Percentiles rank a stretch among this genome's conserved stretches.
phyloP scores from a whole-genome alignment of 2,888 invertebrate species.

The Cartodere bifasciata region DNA sequence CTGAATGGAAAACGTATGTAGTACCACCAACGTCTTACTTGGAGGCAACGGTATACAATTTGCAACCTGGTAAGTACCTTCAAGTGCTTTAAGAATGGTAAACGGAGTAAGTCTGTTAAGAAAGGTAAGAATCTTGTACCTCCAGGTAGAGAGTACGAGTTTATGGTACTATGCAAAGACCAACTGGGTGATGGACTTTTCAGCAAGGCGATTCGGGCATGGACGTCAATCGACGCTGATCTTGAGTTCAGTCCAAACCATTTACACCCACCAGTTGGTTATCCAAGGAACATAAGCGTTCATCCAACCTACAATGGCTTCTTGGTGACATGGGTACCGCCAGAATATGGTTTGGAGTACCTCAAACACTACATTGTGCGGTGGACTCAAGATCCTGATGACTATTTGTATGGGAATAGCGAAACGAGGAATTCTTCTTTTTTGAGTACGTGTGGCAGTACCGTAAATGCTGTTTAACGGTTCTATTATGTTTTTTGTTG shows the following conservation, averaged over 20 bases:
- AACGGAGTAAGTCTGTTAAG: not conserved
- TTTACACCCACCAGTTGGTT: conserved; percentile 35
- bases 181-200: conserved; percentile 80
- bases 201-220: conserved; percentile 66
- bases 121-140: conserved; percentile 5
- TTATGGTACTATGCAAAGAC: conserved; percentile 83
- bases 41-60: conserved; percentile 64
- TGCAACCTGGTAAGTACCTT: conserved; percentile 46
- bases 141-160: conserved; percentile 62
- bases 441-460: conserved; percentile 28
- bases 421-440: conserved; percentile 59
- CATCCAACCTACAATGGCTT: conserved; percentile 61
- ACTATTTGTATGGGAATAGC: conserved; percentile 49
- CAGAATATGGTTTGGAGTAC: conserved; percentile 42
- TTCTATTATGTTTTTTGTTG: conserved; percentile 18
- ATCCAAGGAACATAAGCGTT: conserved; percentile 57
- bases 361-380: conserved; percentile 52
- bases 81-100: not conserved
- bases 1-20: conserved; percentile 75
- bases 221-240: conserved; percentile 49
- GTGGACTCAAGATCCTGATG: conserved; percentile 50
- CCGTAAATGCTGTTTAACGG: too few relatives aligned
- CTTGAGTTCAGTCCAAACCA: conserved; percentile 14
- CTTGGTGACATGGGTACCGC: conserved; percentile 61
- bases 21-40: conserved; percentile 59